These are phyloP conservation scores for Nibea coibor DNA, from an alignment of 2,113 vertebrate genomes.

Conservation along the genomic window DNA sequence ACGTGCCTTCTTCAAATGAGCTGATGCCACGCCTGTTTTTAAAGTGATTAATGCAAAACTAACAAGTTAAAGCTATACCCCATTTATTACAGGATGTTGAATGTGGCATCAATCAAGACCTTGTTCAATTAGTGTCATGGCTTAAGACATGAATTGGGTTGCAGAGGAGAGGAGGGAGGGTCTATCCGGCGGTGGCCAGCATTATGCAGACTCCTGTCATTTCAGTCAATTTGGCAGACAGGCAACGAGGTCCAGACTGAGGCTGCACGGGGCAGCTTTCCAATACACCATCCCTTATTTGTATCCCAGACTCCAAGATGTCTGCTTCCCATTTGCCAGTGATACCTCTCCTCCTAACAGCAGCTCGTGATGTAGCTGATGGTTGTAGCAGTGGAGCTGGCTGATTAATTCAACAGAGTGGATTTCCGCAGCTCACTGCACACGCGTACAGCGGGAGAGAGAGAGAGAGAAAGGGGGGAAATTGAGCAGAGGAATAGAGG, in stretches of 20 bases:
- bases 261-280: slow-evolving; percentile 12
- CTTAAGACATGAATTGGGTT: slow-evolving; percentile 15
- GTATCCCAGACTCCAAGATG: slow-evolving; percentile 40
- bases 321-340: slow-evolving; percentile 36
- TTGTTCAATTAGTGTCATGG: slow-evolving; percentile 39
- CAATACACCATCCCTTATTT: slow-evolving; percentile 39
- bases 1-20: neutral
- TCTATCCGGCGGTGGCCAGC: slow-evolving; percentile 23
- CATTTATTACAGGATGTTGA: neutral
- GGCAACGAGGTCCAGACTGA: slow-evolving; percentile 36
- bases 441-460: slow-evolving; percentile 43
- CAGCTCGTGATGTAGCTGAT: slow-evolving; percentile 60
- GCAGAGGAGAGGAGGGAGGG: slow-evolving; percentile 15
- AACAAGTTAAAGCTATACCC: neutral
- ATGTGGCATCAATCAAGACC: slow-evolving; percentile 35
- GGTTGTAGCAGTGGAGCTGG: slow-evolving; percentile 61
- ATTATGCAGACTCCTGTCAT: slow-evolving; percentile 45
- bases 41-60: neutral
- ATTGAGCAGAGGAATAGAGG: slow-evolving; percentile 38
- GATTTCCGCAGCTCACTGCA: slow-evolving; percentile 72
- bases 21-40: neutral
- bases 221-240: slow-evolving; percentile 45
- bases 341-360: slow-evolving; percentile 45
- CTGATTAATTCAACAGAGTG: slow-evolving; percentile 78
- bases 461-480: slow-evolving; percentile 40